These are phyloP conservation scores for Odontomyia ornata DNA, from an alignment of 2,888 invertebrate genomes.

Conservation along the genomic window DNA sequence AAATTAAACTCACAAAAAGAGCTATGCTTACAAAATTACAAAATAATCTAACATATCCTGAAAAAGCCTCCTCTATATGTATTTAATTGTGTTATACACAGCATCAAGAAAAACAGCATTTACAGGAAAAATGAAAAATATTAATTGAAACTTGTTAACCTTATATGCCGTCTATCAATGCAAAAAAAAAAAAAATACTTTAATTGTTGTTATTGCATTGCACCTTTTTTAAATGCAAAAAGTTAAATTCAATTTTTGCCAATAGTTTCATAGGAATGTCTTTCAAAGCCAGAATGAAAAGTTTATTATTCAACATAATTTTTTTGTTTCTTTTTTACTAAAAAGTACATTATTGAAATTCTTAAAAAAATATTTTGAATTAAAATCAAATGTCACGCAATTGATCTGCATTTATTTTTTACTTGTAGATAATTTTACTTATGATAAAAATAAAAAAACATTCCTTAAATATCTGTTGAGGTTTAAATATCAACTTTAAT, in stretches of 20 bases:
- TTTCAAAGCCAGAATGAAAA: background rate
- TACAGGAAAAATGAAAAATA: background rate
- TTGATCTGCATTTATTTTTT: no score
- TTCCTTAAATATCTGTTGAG: background rate
- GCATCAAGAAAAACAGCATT: no score
- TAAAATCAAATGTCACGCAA: no score
- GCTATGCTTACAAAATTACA: background rate
- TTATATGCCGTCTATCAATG: background rate
- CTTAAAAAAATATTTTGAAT: background rate
- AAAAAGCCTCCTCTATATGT: background rate
- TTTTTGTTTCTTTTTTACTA: background rate
- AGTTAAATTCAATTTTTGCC: background rate
- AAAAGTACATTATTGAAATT: background rate
- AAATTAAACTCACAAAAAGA: background rate
- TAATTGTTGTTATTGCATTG: constrained; percentile 12
- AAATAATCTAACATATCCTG: constrained; percentile 5
- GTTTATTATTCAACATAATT: background rate
- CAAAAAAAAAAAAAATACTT: background rate
- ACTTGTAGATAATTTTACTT: background rate
- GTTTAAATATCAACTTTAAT: background rate
- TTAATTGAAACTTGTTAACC: background rate
- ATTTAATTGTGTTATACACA: no score
- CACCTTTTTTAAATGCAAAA: background rate
- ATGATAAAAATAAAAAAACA: background rate
- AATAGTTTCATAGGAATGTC: background rate